Percentiles rank a stretch among this genome's conserved stretches.
These are phyloP conservation scores for Malurus alboscapulatus DNA, from an alignment of 2,113 vertebrate genomes.

Conservation along the genomic window DNA sequence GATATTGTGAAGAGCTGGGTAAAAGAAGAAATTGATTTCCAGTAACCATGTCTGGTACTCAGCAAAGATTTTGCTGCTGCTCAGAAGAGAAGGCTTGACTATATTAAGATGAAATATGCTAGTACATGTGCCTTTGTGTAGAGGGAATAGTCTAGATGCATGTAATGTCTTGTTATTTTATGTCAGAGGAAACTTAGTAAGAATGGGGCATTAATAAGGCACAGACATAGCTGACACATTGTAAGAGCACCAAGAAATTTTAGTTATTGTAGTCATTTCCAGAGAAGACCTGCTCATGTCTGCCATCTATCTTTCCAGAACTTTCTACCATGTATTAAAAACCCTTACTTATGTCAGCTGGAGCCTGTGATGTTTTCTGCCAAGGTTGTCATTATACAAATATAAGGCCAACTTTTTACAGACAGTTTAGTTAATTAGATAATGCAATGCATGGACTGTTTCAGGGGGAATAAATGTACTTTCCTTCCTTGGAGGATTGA, in stretches of 20 bases:
- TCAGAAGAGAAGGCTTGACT: not conserved
- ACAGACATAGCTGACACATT: not conserved
- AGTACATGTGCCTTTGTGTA: not conserved
- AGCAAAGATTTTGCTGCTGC: not conserved
- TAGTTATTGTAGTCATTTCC: not conserved
- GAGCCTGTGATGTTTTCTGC: not conserved
- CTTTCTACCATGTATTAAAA: not conserved
- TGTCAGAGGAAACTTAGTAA: not conserved
- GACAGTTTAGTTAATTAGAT: not conserved
- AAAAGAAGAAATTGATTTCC: not conserved
- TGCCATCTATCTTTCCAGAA: not conserved
- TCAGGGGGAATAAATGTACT: not conserved
- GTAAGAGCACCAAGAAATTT: not conserved
- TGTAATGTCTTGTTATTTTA: constrained; percentile 7
- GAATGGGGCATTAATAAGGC: not conserved
- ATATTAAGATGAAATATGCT: not conserved
- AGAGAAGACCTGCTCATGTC: not conserved
- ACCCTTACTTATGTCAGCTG: not conserved
- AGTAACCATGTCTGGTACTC: not conserved
- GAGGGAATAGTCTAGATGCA: not conserved
- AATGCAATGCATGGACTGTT: not conserved
- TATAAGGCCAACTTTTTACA: not conserved
- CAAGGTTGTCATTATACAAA: not conserved
- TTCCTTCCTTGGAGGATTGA: not conserved
- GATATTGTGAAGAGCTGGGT: not conserved